Percentiles rank a stretch among this genome's conserved stretches.
Evolutionary conservation across 2,888 invertebrate species (phyloP).

Genomic region (Diabrotica balteata): DNA sequence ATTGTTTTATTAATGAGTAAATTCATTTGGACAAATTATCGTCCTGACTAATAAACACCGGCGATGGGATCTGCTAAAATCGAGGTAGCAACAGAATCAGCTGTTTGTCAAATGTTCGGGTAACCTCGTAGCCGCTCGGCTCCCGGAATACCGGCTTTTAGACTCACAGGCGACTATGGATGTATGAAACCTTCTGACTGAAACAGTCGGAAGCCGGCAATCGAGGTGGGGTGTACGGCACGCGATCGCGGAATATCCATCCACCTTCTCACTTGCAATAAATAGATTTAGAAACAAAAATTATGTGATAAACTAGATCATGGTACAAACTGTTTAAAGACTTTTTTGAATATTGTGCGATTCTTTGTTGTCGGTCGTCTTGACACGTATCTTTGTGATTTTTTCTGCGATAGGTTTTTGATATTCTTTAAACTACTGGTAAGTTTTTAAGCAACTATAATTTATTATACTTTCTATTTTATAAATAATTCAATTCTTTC

Average conservation of each 20-base stretch:
- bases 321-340: slow-evolving; percentile 27
- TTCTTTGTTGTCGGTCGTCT: slow-evolving; percentile 14
- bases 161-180: slow-evolving; percentile 40
- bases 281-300: slow-evolving; percentile 16
- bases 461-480: no score
- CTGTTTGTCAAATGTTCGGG: slow-evolving; percentile 50
- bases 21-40: no score
- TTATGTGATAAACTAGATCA: slow-evolving; percentile 33
- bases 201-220: slow-evolving; percentile 42
- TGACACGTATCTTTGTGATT: slow-evolving; percentile 24
- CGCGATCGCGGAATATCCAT: slow-evolving; percentile 1
- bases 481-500: no score
- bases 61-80: slow-evolving; percentile 19
- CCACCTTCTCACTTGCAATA: slow-evolving; percentile 25
- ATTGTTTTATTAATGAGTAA: no score
- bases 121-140: slow-evolving; percentile 38
- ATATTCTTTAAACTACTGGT: slow-evolving; percentile 28
- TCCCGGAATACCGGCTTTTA: slow-evolving; percentile 45
- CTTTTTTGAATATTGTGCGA: slow-evolving; percentile 25
- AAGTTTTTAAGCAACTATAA: slow-evolving; percentile 17
- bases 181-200: slow-evolving; percentile 24
- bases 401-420: slow-evolving; percentile 29
- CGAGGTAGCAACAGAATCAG: slow-evolving; percentile 47
- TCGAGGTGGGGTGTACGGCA: slow-evolving; percentile 22
- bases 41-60: slow-evolving; percentile 4